phyloP scores from a whole-genome alignment of 2,888 invertebrate species.

The Maniola hyperantus region DNA sequence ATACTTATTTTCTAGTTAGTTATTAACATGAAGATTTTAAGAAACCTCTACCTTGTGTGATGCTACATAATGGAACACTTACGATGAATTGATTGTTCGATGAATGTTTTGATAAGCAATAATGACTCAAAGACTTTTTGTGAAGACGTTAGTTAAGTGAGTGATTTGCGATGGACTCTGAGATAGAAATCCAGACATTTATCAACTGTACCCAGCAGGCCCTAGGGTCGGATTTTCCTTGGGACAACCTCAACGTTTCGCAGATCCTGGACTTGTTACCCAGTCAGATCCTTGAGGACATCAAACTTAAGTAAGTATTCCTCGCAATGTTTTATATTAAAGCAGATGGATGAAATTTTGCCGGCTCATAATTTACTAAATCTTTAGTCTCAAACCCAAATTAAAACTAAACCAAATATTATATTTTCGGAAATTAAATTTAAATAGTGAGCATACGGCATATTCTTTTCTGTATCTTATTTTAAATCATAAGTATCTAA shows the following conservation, averaged over 20 bases:
- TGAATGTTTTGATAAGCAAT: too few relatives aligned
- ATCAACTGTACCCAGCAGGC: slow-evolving; percentile 76
- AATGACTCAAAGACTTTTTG: background rate
- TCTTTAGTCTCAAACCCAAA: background rate
- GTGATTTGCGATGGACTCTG: slow-evolving; percentile 63
- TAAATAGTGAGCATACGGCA: too few relatives aligned
- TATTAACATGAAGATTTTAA: too few relatives aligned
- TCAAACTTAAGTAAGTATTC: slow-evolving; percentile 70
- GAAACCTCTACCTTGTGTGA: too few relatives aligned
- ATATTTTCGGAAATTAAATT: too few relatives aligned
- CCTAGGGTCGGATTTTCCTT: slow-evolving; percentile 59
- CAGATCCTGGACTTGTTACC: slow-evolving; percentile 70
- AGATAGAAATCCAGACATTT: slow-evolving; percentile 68
- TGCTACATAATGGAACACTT: too few relatives aligned
- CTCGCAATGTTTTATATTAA: background rate
- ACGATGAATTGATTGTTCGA: too few relatives aligned
- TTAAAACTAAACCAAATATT: too few relatives aligned
- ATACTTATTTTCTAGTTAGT: too few relatives aligned
- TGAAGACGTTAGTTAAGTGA: slow-evolving; percentile 28
- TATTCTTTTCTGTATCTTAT: too few relatives aligned
- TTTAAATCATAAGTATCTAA: too few relatives aligned
- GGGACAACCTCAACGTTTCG: slow-evolving; percentile 68
- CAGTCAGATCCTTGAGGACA: slow-evolving; percentile 65
- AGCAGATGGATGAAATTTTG: background rate
- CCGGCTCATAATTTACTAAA: background rate